Conservation (phyloP, 2,888 invertebrate species). For the Brachyptera putata region DNA sequence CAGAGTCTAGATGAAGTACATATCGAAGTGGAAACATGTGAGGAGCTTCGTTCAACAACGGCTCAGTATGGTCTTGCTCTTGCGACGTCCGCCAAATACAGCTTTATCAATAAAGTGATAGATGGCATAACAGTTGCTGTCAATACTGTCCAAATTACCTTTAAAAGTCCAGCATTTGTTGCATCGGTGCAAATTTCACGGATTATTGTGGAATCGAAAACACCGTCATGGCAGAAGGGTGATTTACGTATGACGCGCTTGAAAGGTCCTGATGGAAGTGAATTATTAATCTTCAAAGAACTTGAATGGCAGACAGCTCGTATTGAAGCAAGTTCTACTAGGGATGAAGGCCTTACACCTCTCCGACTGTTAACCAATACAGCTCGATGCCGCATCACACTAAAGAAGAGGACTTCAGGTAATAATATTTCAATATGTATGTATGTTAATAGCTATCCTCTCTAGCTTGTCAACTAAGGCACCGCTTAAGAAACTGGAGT, state of each 20-base stretch:
- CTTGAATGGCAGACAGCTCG: slow-evolving; percentile 95
- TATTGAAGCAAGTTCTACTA: slow-evolving; percentile 86
- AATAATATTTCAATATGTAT: slow-evolving; percentile 30
- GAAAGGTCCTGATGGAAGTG: slow-evolving; percentile 82
- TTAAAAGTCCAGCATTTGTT: slow-evolving; percentile 91
- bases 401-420: slow-evolving; percentile 91
- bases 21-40: slow-evolving; percentile 89
- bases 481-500: no score
- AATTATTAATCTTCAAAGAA: slow-evolving; percentile 94
- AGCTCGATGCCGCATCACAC: slow-evolving; percentile 89
- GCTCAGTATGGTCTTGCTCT: slow-evolving; percentile 52
- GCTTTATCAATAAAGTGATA: slow-evolving; percentile 89
- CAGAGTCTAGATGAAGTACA: slow-evolving; percentile 91
- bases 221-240: slow-evolving; percentile 81
- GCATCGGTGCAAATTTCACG: slow-evolving; percentile 95
- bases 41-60: slow-evolving; percentile 66
- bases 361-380: slow-evolving; percentile 89
- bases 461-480: no score
- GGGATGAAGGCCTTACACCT: slow-evolving; percentile 75
- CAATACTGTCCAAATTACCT: slow-evolving; percentile 90
- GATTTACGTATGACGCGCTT: slow-evolving; percentile 89
- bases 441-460: no score
- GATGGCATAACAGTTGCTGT: slow-evolving; percentile 96
- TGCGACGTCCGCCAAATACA: slow-evolving; percentile 68
- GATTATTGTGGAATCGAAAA: slow-evolving; percentile 89